phyloP scores from a whole-genome alignment of 2,113 vertebrate genomes.

The Monopterus albus region DNA sequence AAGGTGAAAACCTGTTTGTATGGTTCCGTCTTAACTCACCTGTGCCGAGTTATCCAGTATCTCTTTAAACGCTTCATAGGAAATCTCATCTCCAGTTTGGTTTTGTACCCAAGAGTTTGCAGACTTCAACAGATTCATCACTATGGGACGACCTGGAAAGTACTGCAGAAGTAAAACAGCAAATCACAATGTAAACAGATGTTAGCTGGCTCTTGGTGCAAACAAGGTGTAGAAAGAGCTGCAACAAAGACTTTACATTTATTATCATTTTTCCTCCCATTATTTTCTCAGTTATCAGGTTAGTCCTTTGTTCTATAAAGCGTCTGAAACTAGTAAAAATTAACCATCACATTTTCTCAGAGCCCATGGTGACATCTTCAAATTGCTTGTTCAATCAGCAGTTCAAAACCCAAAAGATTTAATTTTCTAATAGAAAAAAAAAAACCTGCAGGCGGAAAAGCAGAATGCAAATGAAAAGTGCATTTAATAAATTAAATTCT shows the following conservation, averaged over 20 bases:
- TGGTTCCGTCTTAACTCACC: constrained; percentile 69
- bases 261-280: not conserved
- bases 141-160: constrained; percentile 87
- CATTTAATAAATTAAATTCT: too few species aligned
- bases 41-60: constrained; percentile 82
- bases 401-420: too few species aligned
- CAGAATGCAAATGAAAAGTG: too few species aligned
- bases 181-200: not conserved
- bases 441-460: too few species aligned
- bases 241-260: not conserved
- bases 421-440: too few species aligned
- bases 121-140: constrained; percentile 84
- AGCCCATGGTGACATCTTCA: too few species aligned
- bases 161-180: constrained; percentile 77
- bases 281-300: not conserved
- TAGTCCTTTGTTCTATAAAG: not conserved
- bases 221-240: not conserved
- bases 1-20: not conserved
- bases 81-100: constrained; percentile 76
- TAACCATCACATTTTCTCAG: too few species aligned
- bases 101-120: constrained; percentile 82
- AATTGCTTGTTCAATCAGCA: too few species aligned
- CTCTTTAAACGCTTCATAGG: constrained; percentile 77
- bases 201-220: not conserved
- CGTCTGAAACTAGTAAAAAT: too few species aligned